Evolutionary conservation across 2,888 invertebrate species (phyloP).

Genomic region (Hydropsyche betteni): DNA sequence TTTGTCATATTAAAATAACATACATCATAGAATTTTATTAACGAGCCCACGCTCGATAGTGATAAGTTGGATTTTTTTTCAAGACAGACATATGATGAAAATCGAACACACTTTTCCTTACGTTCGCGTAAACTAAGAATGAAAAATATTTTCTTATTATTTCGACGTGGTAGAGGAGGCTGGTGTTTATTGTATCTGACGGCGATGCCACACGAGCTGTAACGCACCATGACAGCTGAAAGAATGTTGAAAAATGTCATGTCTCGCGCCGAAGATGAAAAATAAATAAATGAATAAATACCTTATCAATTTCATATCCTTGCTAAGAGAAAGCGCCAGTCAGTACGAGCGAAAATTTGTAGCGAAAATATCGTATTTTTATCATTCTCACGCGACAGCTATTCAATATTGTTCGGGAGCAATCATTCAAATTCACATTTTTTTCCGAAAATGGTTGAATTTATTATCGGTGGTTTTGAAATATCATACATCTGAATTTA

Average conservation of each 20-base stretch:
- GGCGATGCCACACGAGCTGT: not conserved
- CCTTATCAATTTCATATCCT: too few species aligned
- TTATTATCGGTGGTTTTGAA: too few species aligned
- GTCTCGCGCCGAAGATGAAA: not conserved
- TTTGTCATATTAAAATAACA: constrained; percentile 16
- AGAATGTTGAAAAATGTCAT: constrained; percentile 18
- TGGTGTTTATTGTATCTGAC: constrained; percentile 26
- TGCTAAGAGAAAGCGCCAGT: too few species aligned
- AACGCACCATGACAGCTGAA: constrained; percentile 13
- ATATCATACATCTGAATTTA: too few species aligned
- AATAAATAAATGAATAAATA: constrained; percentile 5
- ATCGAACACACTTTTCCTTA: not conserved
- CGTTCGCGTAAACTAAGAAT: constrained; percentile 1
- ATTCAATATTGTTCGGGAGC: too few species aligned
- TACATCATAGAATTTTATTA: constrained; percentile 2
- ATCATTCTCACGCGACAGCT: too few species aligned
- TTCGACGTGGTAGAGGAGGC: not conserved
- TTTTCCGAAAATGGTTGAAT: too few species aligned
- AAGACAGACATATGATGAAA: not conserved
- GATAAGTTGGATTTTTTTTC: constrained; percentile 14
- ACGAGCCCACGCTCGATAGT: constrained; percentile 2
- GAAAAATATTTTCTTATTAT: constrained; percentile 27
- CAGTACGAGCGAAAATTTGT: too few species aligned
- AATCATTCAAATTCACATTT: too few species aligned
- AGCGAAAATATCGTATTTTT: too few species aligned